Base-by-base conservation (phyloP, 2,113 vertebrate species). In the Pao palembangensis region DNA sequence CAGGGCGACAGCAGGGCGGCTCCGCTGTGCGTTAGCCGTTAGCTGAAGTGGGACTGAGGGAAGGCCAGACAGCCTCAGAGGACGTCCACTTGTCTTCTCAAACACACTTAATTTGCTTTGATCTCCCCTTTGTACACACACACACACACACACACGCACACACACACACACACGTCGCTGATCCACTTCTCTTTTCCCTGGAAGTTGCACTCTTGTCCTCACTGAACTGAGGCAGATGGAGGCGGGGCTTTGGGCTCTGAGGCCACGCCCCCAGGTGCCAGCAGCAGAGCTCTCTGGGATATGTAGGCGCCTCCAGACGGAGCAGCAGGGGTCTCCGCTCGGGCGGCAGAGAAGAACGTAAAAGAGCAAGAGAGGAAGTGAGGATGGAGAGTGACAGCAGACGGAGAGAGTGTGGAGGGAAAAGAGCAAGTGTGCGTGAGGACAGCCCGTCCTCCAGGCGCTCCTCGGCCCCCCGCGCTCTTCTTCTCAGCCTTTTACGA, bases 381-480 rank as follows among this genome's bases (percentile, higher is more conserved):
- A 47, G 64, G 55, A 20, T 51, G 57, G 48, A 34, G 3, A 46
- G 70, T 61, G 64, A 61, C 64, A 50, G 19, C 49, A 31, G 14
- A 43, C 38, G 53, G 55, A 23, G 44, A 59, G 20, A 56, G 61
- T 15, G 71, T 58, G 75, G 67, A 62, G 70, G 42, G 47, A 57
- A 8, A 61, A 52, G 61, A 54, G 53, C 38, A 38, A 34, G 41
- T 20, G 44, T 34, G 71, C 75, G 79, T 49, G 75, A 71, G 70
- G 78, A 71, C 80, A 80, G 75, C 71, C 74, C 69, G 81, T 83
- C 83, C 83, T 85, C 85, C 81, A 84, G 76, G 69, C 77, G 79
- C 83, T 76, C 76, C 83, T 78, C 79, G 41, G 28, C 75, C 81
- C 67, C 76, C 76, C 51, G 53, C 79, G 82, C 73, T 83, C 87